These are phyloP conservation scores for Gallinago nigripennis DNA, from an alignment of 2,797 vertebrate species.

Conservation along the genomic window DNA sequence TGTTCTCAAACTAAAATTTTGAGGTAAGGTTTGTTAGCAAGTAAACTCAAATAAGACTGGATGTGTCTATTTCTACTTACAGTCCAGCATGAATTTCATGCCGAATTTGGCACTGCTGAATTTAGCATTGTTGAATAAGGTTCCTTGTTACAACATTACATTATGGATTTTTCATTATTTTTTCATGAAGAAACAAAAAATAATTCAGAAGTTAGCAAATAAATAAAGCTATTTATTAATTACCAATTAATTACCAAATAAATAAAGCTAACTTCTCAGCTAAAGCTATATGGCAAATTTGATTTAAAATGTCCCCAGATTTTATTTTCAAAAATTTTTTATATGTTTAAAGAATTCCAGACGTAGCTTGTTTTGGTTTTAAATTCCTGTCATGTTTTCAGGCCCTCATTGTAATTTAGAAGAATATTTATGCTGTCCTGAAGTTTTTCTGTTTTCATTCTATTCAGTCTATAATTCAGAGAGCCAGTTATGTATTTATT, in stretches of 20 bases:
- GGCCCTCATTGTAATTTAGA: not conserved
- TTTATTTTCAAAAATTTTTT: not conserved
- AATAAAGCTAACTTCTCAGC: not conserved
- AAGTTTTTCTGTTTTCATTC: not conserved
- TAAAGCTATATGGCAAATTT: not conserved
- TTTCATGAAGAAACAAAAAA: not conserved
- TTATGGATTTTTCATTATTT: not conserved
- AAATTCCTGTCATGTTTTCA: not conserved
- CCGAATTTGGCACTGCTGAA: not conserved
- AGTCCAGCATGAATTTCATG: not conserved
- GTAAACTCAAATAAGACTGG: not conserved
- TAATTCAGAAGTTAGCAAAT: not conserved
- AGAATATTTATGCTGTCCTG: not conserved
- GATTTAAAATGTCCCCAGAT: not conserved
- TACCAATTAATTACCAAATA: not conserved
- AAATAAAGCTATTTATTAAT: not conserved
- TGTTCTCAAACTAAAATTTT: not conserved
- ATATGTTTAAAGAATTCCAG: not conserved
- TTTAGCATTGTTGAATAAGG: not conserved
- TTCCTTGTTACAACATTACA: not conserved
- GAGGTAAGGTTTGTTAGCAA: not conserved
- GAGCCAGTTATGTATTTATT: not conserved
- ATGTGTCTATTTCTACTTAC: not conserved
- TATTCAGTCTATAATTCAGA: not conserved
- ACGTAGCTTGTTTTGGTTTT: not conserved